Percentiles rank a stretch among this genome's conserved stretches.
phyloP scores from a whole-genome alignment of 1,140 invertebrate species.

The Rhysida immarginata region DNA sequence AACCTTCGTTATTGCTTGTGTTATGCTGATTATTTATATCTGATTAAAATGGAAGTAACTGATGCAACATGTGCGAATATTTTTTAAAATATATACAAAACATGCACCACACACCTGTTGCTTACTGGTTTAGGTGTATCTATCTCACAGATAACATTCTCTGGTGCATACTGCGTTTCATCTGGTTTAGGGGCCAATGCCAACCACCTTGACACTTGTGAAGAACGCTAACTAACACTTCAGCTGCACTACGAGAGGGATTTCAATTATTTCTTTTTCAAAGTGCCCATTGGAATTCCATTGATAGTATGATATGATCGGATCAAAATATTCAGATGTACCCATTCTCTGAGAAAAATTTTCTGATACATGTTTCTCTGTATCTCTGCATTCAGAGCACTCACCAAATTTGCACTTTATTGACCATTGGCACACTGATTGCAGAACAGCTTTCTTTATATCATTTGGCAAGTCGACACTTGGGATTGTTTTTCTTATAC shows the following conservation, averaged over 20 bases:
- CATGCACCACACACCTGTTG: neutral
- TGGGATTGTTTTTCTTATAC: neutral
- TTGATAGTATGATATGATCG: neutral
- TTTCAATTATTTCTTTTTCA: neutral
- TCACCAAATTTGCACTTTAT: neutral
- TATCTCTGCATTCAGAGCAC: neutral
- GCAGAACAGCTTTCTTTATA: neutral
- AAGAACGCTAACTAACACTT: neutral
- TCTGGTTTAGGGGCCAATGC: neutral
- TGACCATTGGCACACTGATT: neutral
- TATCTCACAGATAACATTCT: neutral
- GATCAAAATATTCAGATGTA: neutral
- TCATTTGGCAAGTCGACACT: neutral
- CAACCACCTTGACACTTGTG: neutral
- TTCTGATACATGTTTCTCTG: neutral
- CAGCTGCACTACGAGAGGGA: neutral
- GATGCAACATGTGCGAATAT: neutral
- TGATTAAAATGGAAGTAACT: neutral
- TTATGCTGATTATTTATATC: neutral
- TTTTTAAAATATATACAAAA: neutral
- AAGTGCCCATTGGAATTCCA: neutral
- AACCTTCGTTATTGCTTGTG: neutral
- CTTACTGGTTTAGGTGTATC: neutral
- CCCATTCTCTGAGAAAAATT: neutral
- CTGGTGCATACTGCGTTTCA: neutral